Evolutionary conservation across 1,140 invertebrate species (phyloP).

Genomic region (Tribolium madens): DNA sequence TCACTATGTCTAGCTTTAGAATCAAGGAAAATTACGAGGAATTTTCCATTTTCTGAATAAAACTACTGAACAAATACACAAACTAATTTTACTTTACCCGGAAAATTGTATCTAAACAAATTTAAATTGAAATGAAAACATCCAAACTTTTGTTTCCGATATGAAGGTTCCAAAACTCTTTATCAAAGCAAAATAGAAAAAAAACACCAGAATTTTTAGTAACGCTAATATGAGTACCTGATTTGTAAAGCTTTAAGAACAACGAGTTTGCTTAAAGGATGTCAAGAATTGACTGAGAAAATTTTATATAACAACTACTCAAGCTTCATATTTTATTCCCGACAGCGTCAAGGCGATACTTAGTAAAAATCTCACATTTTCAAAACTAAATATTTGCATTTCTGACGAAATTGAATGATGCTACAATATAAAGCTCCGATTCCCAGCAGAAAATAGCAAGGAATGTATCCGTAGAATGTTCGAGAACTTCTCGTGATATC

Average conservation of each 20-base stretch:
- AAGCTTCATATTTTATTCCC: conserved; percentile 16
- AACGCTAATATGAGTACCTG: too few species aligned
- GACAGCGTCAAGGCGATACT: not conserved
- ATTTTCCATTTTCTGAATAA: not conserved
- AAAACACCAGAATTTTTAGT: too few species aligned
- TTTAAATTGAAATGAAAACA: conserved; percentile 18
- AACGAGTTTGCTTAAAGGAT: too few species aligned
- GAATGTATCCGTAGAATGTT: not conserved
- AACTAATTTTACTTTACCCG: conserved; percentile 5
- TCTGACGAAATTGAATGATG: not conserved
- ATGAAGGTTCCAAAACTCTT: too few species aligned
- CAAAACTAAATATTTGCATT: conserved; percentile 9
- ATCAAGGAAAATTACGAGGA: conserved; percentile 2
- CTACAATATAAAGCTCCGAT: not conserved
- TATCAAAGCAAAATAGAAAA: too few species aligned
- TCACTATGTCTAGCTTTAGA: not conserved
- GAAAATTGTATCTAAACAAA: conserved; percentile 29
- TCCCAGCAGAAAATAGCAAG: not conserved
- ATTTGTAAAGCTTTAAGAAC: too few species aligned
- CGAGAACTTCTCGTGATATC: not conserved
- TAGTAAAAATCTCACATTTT: conserved; percentile 13
- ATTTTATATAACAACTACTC: not conserved
- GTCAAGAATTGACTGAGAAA: not conserved
- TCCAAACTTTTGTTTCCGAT: conserved; percentile 8
- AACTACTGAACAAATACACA: conserved; percentile 26